Evolutionary conservation across 2,113 vertebrate genomes (phyloP).

Genomic region (Pterocles orientalis): DNA sequence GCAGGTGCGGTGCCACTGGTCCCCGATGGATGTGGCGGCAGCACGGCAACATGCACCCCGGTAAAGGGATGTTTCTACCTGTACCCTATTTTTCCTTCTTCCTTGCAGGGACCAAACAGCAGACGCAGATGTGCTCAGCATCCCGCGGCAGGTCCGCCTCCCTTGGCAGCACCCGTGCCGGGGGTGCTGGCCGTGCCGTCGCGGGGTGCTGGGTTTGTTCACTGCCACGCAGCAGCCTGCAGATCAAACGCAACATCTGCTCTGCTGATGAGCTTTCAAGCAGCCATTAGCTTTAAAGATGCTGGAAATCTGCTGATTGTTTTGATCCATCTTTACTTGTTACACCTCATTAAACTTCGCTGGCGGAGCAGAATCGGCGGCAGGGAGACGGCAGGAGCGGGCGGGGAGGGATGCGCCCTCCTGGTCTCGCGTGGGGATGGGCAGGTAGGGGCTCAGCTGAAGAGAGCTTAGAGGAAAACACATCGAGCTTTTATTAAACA

Average conservation of each 20-base stretch:
- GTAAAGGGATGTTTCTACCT: background rate
- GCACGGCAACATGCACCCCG: background rate
- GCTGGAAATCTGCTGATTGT: background rate
- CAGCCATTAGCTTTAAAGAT: background rate
- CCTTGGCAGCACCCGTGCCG: background rate
- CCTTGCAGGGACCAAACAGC: rapidly evolving
- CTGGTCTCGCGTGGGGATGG: background rate
- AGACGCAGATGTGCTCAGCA: background rate
- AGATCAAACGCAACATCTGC: background rate
- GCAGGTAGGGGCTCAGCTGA: background rate
- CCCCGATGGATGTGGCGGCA: background rate
- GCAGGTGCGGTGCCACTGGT: background rate
- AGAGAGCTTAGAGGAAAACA: background rate
- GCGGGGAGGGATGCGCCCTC: background rate
- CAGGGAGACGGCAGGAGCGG: rapidly evolving
- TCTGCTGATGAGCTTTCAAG: background rate
- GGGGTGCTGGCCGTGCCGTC: rapidly evolving
- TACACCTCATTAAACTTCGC: background rate
- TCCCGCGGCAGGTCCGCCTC: background rate
- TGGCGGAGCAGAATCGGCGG: rapidly evolving
- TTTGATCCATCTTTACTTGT: background rate
- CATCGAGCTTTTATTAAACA: background rate
- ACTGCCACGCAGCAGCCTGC: background rate
- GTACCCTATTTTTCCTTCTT: background rate
- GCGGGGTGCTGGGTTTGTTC: background rate